Conservation (phyloP, 1,140 invertebrate species). For the Aphaenogaster floridana region DNA sequence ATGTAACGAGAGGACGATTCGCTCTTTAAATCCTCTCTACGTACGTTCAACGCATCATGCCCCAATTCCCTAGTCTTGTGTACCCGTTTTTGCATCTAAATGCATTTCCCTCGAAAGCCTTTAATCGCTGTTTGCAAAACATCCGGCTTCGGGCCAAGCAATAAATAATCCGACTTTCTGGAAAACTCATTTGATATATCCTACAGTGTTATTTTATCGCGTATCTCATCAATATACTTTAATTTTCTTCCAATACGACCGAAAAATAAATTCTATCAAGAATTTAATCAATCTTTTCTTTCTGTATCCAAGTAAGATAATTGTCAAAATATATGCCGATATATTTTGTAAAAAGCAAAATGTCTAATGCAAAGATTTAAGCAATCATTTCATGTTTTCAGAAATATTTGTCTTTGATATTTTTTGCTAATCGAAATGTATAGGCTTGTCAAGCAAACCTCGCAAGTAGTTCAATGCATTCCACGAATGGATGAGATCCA, state of each 20-base stretch:
- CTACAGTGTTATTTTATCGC: not conserved
- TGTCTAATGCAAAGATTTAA: not conserved
- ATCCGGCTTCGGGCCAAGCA: slow-evolving; percentile 35
- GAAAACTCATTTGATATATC: slow-evolving; percentile 37
- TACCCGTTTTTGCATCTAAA: slow-evolving; percentile 57
- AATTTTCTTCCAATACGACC: slow-evolving; percentile 8
- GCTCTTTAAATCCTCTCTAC: slow-evolving; percentile 52
- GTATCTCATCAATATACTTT: not conserved
- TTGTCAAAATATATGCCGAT: not conserved
- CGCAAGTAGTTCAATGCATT: not conserved
- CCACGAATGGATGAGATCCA: not conserved
- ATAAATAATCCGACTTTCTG: slow-evolving; percentile 50
- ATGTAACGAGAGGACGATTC: slow-evolving; percentile 53
- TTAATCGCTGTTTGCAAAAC: slow-evolving; percentile 51
- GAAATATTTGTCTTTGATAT: not conserved
- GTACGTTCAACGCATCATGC: slow-evolving; percentile 31
- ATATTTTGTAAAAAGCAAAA: slow-evolving; percentile 8
- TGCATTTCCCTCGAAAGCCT: slow-evolving; percentile 50
- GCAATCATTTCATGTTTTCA: no score
- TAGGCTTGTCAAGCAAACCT: not conserved
- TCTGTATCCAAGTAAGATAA: not conserved
- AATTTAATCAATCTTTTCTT: slow-evolving; percentile 7
- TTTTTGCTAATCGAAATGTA: not conserved
- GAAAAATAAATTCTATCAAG: not conserved
- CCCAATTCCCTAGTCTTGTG: slow-evolving; percentile 49